phyloP scores from a whole-genome alignment of 2,797 vertebrate species.

The Paedocypris micromegethes region DNA sequence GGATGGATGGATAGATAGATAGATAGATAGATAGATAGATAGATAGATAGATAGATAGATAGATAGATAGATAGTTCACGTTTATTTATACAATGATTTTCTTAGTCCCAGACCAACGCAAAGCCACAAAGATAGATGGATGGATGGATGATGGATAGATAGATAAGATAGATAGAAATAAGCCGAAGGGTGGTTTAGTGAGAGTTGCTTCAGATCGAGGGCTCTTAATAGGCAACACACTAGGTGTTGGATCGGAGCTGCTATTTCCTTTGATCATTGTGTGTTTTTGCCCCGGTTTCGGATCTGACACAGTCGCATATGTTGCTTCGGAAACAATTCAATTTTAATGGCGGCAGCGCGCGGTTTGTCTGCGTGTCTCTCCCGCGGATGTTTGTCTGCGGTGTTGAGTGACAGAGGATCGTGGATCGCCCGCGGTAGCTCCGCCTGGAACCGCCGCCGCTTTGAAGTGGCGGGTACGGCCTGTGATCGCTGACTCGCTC shows the following conservation, averaged over 20 bases:
- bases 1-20: too few relatives aligned
- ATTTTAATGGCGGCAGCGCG: slow-evolving; percentile 11
- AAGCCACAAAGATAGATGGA: too few relatives aligned
- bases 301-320: slow-evolving; percentile 1
- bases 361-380: slow-evolving; percentile 21
- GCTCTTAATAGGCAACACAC: too few relatives aligned
- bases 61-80: too few relatives aligned
- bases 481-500: slow-evolving; percentile 14
- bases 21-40: too few relatives aligned
- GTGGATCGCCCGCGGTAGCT: slow-evolving; percentile 33
- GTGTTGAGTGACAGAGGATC: slow-evolving; percentile 19
- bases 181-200: too few relatives aligned
- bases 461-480: slow-evolving; percentile 44
- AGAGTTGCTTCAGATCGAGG: too few relatives aligned
- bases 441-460: slow-evolving; percentile 28
- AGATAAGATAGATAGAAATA: too few relatives aligned
- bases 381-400: slow-evolving; percentile 31
- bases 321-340: slow-evolving; percentile 11
- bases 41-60: too few relatives aligned
- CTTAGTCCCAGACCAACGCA: too few relatives aligned
- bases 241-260: neutral
- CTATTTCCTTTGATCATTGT: slow-evolving; percentile 12
- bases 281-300: neutral
- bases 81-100: too few relatives aligned
- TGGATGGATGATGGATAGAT: too few relatives aligned